Evolutionary conservation across 2,113 vertebrate species (phyloP).

Genomic region (Struthio camelus): DNA sequence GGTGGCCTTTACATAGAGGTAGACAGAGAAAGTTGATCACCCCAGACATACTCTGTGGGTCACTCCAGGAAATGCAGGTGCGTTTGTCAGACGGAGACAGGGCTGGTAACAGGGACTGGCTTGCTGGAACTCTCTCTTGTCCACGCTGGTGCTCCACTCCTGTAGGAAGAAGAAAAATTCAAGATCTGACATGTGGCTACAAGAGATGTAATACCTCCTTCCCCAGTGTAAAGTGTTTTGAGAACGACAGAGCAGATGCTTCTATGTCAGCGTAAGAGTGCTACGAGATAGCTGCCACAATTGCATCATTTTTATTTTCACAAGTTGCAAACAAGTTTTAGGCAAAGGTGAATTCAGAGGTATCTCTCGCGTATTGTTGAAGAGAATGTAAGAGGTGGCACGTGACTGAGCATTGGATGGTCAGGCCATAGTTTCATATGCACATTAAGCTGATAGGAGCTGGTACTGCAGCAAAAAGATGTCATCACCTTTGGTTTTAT

Average conservation of each 20-base stretch:
- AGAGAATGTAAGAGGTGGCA: not conserved
- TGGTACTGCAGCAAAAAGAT: not conserved
- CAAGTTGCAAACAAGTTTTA: not conserved
- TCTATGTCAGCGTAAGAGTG: not conserved
- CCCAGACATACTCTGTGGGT: not conserved
- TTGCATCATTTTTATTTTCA: not conserved
- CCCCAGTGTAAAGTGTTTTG: not conserved
- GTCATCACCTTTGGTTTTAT: not conserved
- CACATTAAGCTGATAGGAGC: not conserved
- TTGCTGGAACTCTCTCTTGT: not conserved
- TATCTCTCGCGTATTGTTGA: not conserved
- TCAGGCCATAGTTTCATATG: not conserved
- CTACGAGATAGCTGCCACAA: not conserved
- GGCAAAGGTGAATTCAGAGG: not conserved
- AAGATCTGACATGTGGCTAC: not conserved
- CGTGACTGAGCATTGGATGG: not conserved
- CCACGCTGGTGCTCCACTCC: not conserved
- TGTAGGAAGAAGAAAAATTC: not conserved
- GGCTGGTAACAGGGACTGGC: not conserved
- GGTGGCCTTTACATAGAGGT: not conserved
- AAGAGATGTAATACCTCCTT: not conserved
- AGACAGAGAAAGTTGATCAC: not conserved
- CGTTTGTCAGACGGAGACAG: not conserved
- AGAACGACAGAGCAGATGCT: not conserved
- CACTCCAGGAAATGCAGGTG: not conserved